Evolutionary conservation across 2,797 vertebrate species (phyloP), one percentile per base, ranked within the genome.

Genomic region (Cynopterus sphinx): DNA sequence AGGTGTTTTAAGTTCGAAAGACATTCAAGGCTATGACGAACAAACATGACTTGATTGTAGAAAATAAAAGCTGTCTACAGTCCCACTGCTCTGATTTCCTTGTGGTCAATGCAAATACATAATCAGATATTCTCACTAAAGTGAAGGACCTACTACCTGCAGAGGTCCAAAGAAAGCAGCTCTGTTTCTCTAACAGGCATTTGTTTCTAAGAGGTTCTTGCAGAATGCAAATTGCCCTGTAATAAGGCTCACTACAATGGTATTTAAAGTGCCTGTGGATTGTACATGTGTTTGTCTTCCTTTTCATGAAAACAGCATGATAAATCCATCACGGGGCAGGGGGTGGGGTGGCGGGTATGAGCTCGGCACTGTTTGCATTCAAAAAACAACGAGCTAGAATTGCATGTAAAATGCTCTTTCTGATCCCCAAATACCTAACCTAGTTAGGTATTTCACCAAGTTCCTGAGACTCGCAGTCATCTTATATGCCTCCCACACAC

Each of bases 201-300:
- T 43, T 41, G 15, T 43, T 19, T 57, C 36, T 2, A 3, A 46
- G 33, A 70, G 2, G 36, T 15, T 22, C 70, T 26, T 21, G 9
- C 53, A 43, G 70, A 31, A 67, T 0, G 31, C 31, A 10, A 15
- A 6, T 0, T 28, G 57, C 31, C n/a, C 53, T 0, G 1, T 1
- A 8, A 13, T 0, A 4, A 57, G 78, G 67, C 36, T 61, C 36
- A 3, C 33, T 55, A 28, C 10, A 26, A 0, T 2, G 55, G 28
- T 46, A 55, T 24, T 49, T 3, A 41, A 71, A 41, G 26, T 3
- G 9, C 65, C 31, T 0, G 3, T 10, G 6, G 41, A 5, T 19
- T 0, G 59, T 10, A 26, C 0, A 0, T 16, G n/a, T 15, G 7
- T 39, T 39, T 49, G 21, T 31, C 78, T 19, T 26, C 22, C 26